Conservation (phyloP, 2,888 invertebrate species). For the Spodoptera picta region DNA sequence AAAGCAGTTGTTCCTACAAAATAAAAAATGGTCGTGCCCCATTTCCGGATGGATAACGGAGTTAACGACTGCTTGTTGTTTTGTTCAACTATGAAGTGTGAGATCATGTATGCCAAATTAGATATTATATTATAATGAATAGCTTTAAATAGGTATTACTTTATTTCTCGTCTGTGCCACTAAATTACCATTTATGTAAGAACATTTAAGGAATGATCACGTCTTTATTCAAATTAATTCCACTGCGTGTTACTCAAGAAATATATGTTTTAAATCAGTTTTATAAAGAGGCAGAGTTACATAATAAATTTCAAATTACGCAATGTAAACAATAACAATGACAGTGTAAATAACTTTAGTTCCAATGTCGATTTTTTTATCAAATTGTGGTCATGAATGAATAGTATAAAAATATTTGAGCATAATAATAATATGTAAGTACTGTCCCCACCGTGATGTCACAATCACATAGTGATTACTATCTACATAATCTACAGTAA, state of each 20-base stretch:
- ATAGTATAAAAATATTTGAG: constrained; percentile 22
- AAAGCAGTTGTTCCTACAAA: constrained; percentile 25
- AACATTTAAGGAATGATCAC: constrained; percentile 4
- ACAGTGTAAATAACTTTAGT: constrained; percentile 20
- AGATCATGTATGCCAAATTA: constrained; percentile 69
- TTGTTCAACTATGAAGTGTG: constrained; percentile 62
- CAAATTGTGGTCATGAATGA: constrained; percentile 14
- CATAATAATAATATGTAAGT: constrained; percentile 8
- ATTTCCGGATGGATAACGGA: constrained; percentile 73
- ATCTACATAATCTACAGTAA: constrained; percentile 36
- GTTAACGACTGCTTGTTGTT: constrained; percentile 63
- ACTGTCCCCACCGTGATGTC: constrained; percentile 21
- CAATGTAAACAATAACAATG: constrained; percentile 30
- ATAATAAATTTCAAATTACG: background rate
- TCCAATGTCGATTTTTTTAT: constrained; percentile 13
- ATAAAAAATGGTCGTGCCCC: constrained; percentile 64
- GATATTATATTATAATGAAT: constrained; percentile 64
- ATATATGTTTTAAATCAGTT: background rate
- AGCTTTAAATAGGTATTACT: constrained; percentile 42
- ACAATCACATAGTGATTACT: constrained; percentile 12
- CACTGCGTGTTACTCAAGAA: background rate
- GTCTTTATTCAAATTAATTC: background rate
- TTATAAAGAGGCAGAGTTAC: no score
- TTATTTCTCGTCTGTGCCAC: constrained; percentile 44
- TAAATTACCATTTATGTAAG: constrained; percentile 17